Evolutionary conservation across 2,797 vertebrate species (phyloP), one percentile per base, ranked within the genome.

Genomic region (Geotrypetes seraphini): DNA sequence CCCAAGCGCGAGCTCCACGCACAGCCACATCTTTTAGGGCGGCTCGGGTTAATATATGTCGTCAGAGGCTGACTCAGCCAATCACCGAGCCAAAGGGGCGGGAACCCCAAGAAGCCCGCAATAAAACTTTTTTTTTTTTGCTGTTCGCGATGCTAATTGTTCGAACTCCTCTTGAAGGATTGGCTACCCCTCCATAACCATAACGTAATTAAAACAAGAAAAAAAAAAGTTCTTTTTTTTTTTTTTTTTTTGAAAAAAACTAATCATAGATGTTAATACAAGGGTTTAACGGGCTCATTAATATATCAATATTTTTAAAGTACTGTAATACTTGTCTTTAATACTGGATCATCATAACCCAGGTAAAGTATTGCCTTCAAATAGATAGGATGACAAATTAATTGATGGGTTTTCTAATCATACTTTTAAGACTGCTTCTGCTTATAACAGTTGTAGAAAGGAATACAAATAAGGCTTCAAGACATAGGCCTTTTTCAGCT

Each of bases 31-130:
- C 74, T 89, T 89, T 81, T 68, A n/a, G 84, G 71, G 71, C 75
- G 57, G 69, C 78, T 67, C 63, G 83, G 80, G 77, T 87, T 88
- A 84, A 88, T 89, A 88, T 89, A 87, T 87, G 81, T 77, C 83
- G 85, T 84, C 87, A 83, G 78, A 80, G 67, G 54, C 40, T 11
- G 44, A 48, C 39, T 40, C 36, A 55, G 59, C 88, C 87, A 90
- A 89, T 89, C 63, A 58, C 40, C 15, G 40, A 19, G 19, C 30
- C 25, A 46, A 41, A 47, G 63, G 64, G 85, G 85, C 71, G 79
- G 83, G 41, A 66, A 60, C 53, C 53, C 18, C 33, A 31, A n/a
- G 15, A 46, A 22, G 53, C 50, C 54, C 22, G 62, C 71, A 78
- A 74, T 75, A 78, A 83, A 83, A 79, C 71, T 75, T 78, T 55